These are phyloP conservation scores for Anoncus sp. DNA, from an alignment of 2,888 invertebrate genomes.

Conservation along the genomic window DNA sequence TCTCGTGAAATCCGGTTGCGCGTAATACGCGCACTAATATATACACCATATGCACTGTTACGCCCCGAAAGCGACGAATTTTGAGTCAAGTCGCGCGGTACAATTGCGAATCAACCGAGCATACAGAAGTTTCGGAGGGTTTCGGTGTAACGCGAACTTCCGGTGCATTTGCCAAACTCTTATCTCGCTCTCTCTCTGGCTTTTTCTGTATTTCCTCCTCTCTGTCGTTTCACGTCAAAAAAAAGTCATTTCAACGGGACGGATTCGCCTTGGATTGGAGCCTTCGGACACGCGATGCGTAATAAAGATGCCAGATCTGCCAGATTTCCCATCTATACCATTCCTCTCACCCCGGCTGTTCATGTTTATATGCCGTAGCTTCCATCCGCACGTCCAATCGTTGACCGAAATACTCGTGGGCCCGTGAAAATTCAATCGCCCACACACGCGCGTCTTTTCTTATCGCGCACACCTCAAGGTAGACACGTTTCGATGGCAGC, in stretches of 20 bases:
- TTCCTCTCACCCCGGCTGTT: too few species aligned
- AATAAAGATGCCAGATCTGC: constrained; percentile 37
- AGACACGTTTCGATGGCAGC: neutral
- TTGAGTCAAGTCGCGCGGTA: constrained; percentile 43
- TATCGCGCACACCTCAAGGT: neutral
- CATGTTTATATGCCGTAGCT: neutral
- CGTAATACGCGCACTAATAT: constrained; percentile 13
- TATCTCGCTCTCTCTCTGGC: constrained; percentile 5
- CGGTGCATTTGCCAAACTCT: constrained; percentile 69
- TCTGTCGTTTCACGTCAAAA: constrained; percentile 7
- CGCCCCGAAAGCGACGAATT: constrained; percentile 41
- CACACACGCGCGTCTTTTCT: constrained; percentile 20
- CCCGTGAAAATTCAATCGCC: constrained; percentile 66
- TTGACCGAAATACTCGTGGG: constrained; percentile 64
- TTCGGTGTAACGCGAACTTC: constrained; percentile 71
- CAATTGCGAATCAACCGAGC: neutral
- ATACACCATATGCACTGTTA: constrained; percentile 8
- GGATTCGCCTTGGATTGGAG: neutral
- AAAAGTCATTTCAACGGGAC: constrained; percentile 33
- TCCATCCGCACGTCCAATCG: constrained; percentile 37
- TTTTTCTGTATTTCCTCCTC: constrained; percentile 2
- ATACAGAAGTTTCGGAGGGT: neutral
- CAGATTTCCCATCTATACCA: constrained; percentile 1
- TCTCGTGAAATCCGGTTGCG: constrained; percentile 39
- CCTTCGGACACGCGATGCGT: constrained; percentile 50